phyloP scores from a whole-genome alignment of 2,888 invertebrate genomes.

The Apamea anceps region DNA sequence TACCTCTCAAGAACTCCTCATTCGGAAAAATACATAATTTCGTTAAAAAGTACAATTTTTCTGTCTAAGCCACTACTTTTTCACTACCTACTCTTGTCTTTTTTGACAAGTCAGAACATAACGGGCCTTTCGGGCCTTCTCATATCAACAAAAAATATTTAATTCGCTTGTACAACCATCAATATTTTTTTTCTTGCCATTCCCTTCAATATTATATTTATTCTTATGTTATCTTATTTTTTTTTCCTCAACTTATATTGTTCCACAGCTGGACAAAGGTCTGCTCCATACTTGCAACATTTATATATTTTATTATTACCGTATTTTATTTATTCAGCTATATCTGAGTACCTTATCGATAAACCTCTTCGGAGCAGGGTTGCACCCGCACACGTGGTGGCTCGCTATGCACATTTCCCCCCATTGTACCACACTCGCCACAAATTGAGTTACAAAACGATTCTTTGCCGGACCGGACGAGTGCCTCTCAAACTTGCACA shows the following conservation, averaged over 20 bases:
- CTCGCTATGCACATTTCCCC: conserved; percentile 53
- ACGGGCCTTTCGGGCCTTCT: background rate
- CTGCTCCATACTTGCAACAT: too few species aligned
- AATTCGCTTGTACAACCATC: background rate
- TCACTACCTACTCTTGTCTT: background rate
- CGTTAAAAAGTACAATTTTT: too few species aligned
- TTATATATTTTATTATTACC: too few species aligned
- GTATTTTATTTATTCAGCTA: background rate
- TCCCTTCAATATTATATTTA: background rate
- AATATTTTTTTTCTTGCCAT: background rate
- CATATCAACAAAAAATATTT: background rate
- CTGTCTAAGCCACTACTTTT: too few species aligned
- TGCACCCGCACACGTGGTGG: conserved; percentile 25
- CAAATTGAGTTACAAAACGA: conserved; percentile 89
- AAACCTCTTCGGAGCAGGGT: conserved; percentile 23
- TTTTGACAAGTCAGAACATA: background rate
- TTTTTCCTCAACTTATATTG: too few species aligned
- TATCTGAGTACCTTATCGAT: conserved; percentile 30
- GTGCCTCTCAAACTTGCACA: conserved; percentile 84
- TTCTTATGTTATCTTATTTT: background rate
- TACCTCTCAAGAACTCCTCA: too few species aligned
- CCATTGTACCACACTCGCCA: conserved; percentile 78
- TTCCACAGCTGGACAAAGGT: too few species aligned
- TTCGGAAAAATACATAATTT: too few species aligned
- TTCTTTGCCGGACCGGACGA: conserved; percentile 79